Conservation (phyloP, 2,888 invertebrate species). For the Gandaritis pyraliata region DNA sequence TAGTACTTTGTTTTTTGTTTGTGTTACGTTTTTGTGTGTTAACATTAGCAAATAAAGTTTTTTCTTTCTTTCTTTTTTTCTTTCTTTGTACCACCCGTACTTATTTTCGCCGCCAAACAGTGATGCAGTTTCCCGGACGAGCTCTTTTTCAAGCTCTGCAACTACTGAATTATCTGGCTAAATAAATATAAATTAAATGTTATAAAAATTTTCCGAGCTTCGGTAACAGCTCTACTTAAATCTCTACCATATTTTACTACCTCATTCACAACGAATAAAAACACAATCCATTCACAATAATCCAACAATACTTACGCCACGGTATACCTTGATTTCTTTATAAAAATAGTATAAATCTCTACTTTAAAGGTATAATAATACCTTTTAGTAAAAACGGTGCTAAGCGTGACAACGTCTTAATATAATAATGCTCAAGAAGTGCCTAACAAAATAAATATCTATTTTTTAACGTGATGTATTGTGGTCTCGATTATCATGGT, state of each 20-base stretch:
- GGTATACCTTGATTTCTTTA: conserved; percentile 45
- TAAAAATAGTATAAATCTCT: conserved; percentile 48
- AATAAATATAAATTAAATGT: no score
- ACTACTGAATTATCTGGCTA: no score
- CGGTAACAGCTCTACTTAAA: conserved; percentile 6
- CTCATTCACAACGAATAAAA: conserved; percentile 33
- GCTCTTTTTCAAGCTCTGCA: no score
- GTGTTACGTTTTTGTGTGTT: no score
- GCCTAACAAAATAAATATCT: conserved; percentile 5
- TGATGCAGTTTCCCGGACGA: no score
- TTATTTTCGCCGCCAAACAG: no score
- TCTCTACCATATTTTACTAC: no score
- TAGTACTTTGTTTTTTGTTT: no score
- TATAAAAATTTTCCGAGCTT: not conserved
- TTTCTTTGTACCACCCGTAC: no score
- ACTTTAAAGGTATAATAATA: conserved; percentile 24
- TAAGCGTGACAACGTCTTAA: conserved; percentile 47
- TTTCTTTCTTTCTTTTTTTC: no score
- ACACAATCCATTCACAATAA: conserved; percentile 39
- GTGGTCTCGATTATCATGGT: conserved; percentile 74
- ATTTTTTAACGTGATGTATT: conserved; percentile 51
- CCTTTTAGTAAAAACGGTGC: conserved; percentile 36
- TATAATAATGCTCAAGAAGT: conserved; percentile 20
- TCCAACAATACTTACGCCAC: conserved; percentile 34
- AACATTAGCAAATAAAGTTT: no score